Evolutionary conservation across 2,888 invertebrate genomes (phyloP), one percentile per base, ranked within the genome.

Genomic region (Nomada fucata): DNA sequence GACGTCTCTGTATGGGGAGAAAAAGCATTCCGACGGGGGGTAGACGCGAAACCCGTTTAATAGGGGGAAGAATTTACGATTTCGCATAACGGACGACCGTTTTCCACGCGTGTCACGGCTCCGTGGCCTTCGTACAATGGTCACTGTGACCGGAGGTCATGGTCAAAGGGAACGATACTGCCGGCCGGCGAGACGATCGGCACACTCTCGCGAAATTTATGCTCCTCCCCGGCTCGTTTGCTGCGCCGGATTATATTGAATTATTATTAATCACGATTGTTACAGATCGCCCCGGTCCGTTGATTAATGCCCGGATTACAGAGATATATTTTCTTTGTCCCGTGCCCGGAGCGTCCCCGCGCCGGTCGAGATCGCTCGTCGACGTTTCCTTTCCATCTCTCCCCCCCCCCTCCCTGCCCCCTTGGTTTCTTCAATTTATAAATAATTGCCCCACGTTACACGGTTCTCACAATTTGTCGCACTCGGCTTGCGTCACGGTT

Each of bases 211-310:
- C 44, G 36, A 63, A 82, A 84, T 86, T 86, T 70, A 84, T 77
- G 79, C 29, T 47, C 69, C 13, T 42, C 65, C 29, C 23, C 29
- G 63, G 50, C 63, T 79, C 61, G 67, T 70, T 78, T 50, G 11
- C 13, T 20, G 4, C 7, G 23, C 11, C 44, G 76, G 59, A 60
- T 81, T 79, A 74, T 44, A 55, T 26, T 75, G 72, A 81, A 86
- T 86, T 82, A 79, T 79, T 76, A 81, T 83, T 83, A 83, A 83
- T 83, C 76, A 76, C 60, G 36, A 78, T 74, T 68, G 50, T 65
- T 73, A 76, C 20, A 59, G 65, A 60, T 52, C 18, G 55, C 44
- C 10, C 57, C 42, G 29, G 11, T 29, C 11, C 1, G 47, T 11
- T 76, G 75, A 80, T 76, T 65, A 76, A 76, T 76, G 44, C n/a